Conservation (phyloP, 30 jellyfish, hydroid and myxozoan species). For the Turritopsis rubra region DNA sequence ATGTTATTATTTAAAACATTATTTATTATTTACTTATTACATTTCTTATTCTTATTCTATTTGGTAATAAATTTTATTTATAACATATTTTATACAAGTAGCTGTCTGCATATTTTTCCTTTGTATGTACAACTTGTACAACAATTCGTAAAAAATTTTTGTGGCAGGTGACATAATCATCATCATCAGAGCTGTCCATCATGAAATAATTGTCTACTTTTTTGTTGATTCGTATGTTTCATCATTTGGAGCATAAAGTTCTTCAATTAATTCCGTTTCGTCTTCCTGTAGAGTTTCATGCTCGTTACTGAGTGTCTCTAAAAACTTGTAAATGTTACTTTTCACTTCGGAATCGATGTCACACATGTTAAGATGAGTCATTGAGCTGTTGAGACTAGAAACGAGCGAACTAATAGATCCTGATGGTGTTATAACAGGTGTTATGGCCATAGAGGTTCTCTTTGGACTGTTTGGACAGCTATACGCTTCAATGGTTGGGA, state of each 20-base stretch:
- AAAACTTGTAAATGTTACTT: neutral
- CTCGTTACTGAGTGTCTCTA: slow-evolving; percentile 9
- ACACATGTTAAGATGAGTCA: neutral
- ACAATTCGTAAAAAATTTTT: neutral
- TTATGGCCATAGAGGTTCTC: neutral
- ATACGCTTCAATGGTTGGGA: slow-evolving; percentile 1
- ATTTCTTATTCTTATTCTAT: too few relatives aligned
- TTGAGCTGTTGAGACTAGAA: slow-evolving; percentile 18
- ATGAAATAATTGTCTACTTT: neutral
- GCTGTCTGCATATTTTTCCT: too few relatives aligned
- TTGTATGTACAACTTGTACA: neutral
- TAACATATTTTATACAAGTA: too few relatives aligned
- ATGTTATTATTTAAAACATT: too few relatives aligned
- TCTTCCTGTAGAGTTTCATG: neutral
- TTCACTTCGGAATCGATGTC: neutral
- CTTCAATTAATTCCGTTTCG: neutral
- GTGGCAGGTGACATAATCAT: neutral
- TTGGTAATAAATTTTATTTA: too few relatives aligned
- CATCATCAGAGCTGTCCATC: neutral
- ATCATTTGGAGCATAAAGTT: neutral
- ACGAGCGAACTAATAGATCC: slow-evolving; percentile 33
- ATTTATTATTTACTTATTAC: too few relatives aligned
- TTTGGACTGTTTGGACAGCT: slow-evolving; percentile 10
- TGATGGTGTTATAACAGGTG: slow-evolving; percentile 31
- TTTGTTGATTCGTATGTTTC: neutral